Conservation (phyloP, 1,140 invertebrate genomes). For the Danaus melanippus region DNA sequence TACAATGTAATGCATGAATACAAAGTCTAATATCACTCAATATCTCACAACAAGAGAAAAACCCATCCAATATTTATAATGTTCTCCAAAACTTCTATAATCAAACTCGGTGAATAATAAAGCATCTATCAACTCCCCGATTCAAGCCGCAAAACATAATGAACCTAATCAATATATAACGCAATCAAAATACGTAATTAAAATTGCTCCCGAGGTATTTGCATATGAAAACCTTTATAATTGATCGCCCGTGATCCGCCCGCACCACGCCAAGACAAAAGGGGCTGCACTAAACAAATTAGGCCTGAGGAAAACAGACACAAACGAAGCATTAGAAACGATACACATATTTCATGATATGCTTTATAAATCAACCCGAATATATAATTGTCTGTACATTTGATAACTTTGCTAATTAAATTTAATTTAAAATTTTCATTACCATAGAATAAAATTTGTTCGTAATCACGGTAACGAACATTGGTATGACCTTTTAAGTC, state of each 20-base stretch:
- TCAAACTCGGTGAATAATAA: constrained; percentile 25
- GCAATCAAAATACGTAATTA: constrained; percentile 59
- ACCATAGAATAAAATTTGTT: no score
- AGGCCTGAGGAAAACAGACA: constrained; percentile 30
- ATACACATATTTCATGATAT: no score
- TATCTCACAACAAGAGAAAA: background rate
- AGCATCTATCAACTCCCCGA: constrained; percentile 18
- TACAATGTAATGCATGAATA: no score
- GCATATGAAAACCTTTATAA: constrained; percentile 64
- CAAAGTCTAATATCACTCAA: no score
- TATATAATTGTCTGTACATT: no score
- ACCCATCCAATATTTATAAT: background rate
- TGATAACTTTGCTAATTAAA: no score
- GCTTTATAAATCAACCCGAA: no score
- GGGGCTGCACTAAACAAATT: constrained; percentile 30
- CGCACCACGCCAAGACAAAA: constrained; percentile 35
- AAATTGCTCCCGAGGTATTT: constrained; percentile 55
- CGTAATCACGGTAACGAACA: no score
- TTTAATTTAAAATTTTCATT: no score
- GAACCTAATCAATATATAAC: constrained; percentile 56
- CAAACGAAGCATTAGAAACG: constrained; percentile 3
- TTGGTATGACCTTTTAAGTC: no score
- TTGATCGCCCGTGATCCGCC: constrained; percentile 35
- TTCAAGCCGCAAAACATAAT: constrained; percentile 20
- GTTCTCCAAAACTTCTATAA: constrained; percentile 14